A percentile compares a stretch with the other conserved stretches of the same genome.
phyloP scores from a whole-genome alignment of 2,113 vertebrate genomes.

The Barnardius zonarius region DNA sequence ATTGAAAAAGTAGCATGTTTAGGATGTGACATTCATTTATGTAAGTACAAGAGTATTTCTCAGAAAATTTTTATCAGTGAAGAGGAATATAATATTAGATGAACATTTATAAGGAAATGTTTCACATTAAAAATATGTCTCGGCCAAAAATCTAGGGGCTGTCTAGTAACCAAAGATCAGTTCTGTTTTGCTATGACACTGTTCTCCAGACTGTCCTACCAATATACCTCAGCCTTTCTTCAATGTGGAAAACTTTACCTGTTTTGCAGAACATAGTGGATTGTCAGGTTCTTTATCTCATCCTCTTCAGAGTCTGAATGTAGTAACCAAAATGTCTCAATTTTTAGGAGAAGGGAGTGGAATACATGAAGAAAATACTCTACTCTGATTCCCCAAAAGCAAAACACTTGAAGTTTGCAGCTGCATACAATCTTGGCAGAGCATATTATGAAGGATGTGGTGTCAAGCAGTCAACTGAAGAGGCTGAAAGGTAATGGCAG shows the following conservation, averaged over 20 bases:
- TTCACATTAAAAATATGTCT: not conserved
- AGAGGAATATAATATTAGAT: not conserved
- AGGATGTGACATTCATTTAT: not conserved
- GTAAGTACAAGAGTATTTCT: not conserved
- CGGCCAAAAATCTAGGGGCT: not conserved
- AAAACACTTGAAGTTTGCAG: conserved; percentile 75
- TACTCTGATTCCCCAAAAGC: conserved; percentile 64
- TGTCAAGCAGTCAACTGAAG: conserved; percentile 60
- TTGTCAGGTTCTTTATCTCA: not conserved
- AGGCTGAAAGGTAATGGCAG: conserved; percentile 78
- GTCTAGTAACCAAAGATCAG: not conserved
- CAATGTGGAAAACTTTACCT: not conserved
- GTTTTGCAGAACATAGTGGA: not conserved
- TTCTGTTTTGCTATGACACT: not conserved
- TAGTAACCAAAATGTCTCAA: not conserved
- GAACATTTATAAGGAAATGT: not conserved
- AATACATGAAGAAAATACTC: conserved; percentile 78
- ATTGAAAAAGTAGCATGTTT: not conserved
- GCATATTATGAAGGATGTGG: conserved; percentile 79
- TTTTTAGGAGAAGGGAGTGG: conserved; percentile 76
- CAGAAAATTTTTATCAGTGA: not conserved
- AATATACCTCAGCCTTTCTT: not conserved
- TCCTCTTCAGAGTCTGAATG: not conserved
- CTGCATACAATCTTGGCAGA: conserved; percentile 82
- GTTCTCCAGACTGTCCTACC: not conserved